phyloP scores from a whole-genome alignment of 2,888 invertebrate genomes.

The Eumacrocentrus americanus region DNA sequence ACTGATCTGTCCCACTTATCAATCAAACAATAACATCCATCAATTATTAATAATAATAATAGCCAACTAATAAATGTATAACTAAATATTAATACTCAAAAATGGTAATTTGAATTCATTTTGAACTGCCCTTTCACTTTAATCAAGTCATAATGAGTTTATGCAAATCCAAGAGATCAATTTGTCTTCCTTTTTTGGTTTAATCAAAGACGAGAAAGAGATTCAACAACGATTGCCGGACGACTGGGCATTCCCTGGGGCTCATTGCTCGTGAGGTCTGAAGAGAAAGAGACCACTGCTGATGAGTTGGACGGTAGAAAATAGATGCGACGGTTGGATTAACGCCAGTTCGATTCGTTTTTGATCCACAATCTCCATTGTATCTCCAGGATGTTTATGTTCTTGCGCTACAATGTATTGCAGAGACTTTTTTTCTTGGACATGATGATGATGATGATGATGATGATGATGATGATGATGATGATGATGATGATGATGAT shows the following conservation, averaged over 20 bases:
- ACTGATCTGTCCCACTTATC: neutral
- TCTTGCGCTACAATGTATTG: neutral
- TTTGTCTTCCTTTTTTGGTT: neutral
- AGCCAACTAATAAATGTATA: neutral
- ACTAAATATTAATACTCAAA: no score
- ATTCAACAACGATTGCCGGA: constrained; percentile 7
- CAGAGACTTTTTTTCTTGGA: neutral
- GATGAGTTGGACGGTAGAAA: constrained; percentile 45
- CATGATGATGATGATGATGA: constrained; percentile 19
- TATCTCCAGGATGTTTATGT: neutral
- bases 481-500: constrained; percentile 46
- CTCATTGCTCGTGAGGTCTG: constrained; percentile 1
- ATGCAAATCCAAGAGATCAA: neutral
- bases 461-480: constrained; percentile 16
- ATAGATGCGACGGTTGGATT: constrained; percentile 51
- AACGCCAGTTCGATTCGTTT: constrained; percentile 44
- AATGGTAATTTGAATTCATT: no score
- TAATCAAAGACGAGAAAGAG: neutral
- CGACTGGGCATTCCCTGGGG: constrained; percentile 12
- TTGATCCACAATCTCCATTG: constrained; percentile 18
- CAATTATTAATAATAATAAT: no score
- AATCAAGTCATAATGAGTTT: neutral
- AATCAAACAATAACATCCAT: neutral
- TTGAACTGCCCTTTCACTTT: no score
- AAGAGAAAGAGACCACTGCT: constrained; percentile 28